Percentiles rank a stretch among this genome's conserved stretches.
phyloP scores from a whole-genome alignment of 1,140 invertebrate genomes.

The Caenorhabditis briggsae region DNA sequence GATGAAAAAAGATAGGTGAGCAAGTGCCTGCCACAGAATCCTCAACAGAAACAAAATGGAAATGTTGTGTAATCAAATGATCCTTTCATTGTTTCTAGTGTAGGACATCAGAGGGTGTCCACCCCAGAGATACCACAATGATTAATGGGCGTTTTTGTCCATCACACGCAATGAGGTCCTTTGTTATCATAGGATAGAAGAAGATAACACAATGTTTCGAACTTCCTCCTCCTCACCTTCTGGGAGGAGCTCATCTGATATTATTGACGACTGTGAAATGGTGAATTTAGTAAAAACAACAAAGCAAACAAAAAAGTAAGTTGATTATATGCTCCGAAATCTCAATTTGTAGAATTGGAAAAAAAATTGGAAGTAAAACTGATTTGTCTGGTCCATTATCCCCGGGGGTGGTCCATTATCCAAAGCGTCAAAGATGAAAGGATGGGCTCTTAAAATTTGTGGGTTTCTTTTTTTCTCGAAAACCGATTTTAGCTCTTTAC shows the following conservation, averaged over 20 bases:
- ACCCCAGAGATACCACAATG: slow-evolving; percentile 22
- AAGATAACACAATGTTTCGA: slow-evolving; percentile 22
- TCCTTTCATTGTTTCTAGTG: slow-evolving; percentile 27
- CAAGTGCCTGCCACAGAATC: not conserved
- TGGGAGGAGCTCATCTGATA: not conserved
- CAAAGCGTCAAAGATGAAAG: not conserved
- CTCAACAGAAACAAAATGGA: slow-evolving; percentile 5
- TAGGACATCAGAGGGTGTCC: not conserved
- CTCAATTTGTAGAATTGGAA: not conserved
- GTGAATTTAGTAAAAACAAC: not conserved
- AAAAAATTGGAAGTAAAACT: not conserved
- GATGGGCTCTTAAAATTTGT: not conserved
- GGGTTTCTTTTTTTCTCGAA: not conserved
- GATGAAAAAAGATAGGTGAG: slow-evolving; percentile 8
- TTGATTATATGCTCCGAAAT: not conserved
- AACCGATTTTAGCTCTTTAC: too few relatives aligned
- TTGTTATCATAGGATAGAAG: slow-evolving; percentile 45
- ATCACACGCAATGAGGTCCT: not conserved
- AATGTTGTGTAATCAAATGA: slow-evolving; percentile 40
- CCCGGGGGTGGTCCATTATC: not conserved
- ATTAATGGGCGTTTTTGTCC: slow-evolving; percentile 36
- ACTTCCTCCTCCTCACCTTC: not conserved
- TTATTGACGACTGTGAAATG: slow-evolving; percentile 20
- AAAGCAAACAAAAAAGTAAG: not conserved
- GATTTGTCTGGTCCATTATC: not conserved